Conservation (phyloP, 2,797 vertebrate genomes). For the Masticophis lateralis region DNA sequence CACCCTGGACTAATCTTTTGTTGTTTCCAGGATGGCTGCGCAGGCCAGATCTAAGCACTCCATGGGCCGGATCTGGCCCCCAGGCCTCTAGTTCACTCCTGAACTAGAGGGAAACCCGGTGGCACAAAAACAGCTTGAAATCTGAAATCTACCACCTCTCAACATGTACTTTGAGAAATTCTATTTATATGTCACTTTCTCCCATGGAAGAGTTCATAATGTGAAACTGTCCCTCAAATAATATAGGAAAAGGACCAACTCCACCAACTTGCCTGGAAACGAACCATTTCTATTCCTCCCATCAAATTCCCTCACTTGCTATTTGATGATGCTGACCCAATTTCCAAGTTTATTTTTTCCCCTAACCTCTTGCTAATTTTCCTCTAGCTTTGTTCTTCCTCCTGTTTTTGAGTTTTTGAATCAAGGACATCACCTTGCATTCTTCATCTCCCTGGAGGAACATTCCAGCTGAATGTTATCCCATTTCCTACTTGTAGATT, state of each 20-base stretch:
- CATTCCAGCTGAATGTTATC: background rate
- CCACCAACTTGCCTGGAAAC: background rate
- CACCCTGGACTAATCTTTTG: too few species aligned
- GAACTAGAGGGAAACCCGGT: background rate
- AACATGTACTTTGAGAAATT: background rate
- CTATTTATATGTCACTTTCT: background rate
- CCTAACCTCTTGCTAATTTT: background rate
- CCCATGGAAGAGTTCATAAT: background rate
- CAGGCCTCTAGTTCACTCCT: too few species aligned
- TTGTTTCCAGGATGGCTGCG: too few species aligned
- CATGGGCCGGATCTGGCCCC: fast-evolving
- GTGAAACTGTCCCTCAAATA: background rate
- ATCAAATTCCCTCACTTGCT: background rate
- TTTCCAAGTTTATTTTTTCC: background rate
- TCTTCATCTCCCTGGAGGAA: background rate
- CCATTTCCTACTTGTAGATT: background rate
- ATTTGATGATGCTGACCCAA: background rate
- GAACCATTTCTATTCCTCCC: background rate
- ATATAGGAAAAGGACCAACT: background rate
- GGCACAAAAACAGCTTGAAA: background rate
- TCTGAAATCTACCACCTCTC: background rate
- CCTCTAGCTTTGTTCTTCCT: background rate
- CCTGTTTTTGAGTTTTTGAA: background rate
- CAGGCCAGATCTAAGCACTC: too few species aligned
- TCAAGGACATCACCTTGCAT: background rate